These are phyloP conservation scores for Pantherophis alleghaniensis DNA, from an alignment of 2,797 vertebrate genomes.

Conservation along the genomic window DNA sequence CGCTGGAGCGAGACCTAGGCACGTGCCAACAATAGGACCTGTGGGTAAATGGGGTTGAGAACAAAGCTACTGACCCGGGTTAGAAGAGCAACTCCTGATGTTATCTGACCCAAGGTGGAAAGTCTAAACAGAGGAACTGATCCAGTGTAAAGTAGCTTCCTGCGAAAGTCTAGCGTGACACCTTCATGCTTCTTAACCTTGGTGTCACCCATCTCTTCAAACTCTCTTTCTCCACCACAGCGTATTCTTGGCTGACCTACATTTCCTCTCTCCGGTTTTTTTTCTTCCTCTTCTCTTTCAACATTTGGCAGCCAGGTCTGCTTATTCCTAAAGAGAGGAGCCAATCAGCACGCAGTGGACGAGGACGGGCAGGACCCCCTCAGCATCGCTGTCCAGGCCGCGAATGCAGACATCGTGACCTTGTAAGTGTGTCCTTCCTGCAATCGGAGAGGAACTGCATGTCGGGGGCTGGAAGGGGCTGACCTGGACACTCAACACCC, in stretches of 20 bases:
- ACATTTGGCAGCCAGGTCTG: conserved; percentile 87
- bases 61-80: neutral
- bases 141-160: neutral
- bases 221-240: neutral
- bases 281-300: neutral
- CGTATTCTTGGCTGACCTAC: too few relatives aligned
- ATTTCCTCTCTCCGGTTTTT: too few relatives aligned
- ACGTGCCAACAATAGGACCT: neutral
- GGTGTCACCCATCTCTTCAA: neutral
- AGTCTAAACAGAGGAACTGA: neutral
- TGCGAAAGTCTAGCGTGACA: neutral
- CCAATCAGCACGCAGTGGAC: conserved; percentile 87
- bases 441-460: rapidly evolving
- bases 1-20: neutral
- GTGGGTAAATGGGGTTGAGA: neutral
- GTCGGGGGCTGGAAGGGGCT: neutral
- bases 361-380: conserved; percentile 90
- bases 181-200: neutral
- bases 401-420: conserved; percentile 96
- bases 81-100: neutral
- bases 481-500: neutral
- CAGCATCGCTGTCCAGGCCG: conserved; percentile 91
- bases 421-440: conserved; percentile 75
- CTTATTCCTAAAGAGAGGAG: conserved; percentile 93
- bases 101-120: neutral